Conservation (phyloP, 2,113 vertebrate genomes). For the Gadus chalcogrammus region DNA sequence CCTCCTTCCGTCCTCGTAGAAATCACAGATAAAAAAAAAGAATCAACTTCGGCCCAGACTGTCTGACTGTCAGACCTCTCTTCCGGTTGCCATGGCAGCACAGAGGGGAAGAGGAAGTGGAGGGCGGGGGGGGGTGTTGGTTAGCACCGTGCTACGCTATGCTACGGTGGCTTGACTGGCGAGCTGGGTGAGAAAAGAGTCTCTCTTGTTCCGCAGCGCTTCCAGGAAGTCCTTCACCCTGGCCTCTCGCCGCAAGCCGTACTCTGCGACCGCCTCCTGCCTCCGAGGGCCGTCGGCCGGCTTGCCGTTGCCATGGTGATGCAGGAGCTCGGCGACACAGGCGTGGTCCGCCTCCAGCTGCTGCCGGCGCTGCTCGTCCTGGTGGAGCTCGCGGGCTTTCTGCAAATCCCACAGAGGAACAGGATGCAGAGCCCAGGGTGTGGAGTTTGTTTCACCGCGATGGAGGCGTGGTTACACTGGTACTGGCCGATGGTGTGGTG, state of each 20-base stretch:
- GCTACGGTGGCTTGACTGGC: conserved; percentile 54
- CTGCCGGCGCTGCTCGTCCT: conserved; percentile 77
- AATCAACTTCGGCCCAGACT: conserved; percentile 19
- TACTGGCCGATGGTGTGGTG: conserved; percentile 91
- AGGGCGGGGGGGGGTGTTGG: conserved; percentile 3
- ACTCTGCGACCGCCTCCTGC: conserved; percentile 76
- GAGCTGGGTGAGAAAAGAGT: conserved; percentile 74
- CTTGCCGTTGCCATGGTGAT: conserved; percentile 73
- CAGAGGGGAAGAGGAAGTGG: conserved; percentile 10
- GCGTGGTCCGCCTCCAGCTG: conserved; percentile 86
- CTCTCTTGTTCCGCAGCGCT: conserved; percentile 85
- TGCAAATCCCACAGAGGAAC: conserved; percentile 51
- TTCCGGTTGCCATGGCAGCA: conserved; percentile 37
- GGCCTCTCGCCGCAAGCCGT: conserved; percentile 78
- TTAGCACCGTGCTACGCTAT: conserved; percentile 45
- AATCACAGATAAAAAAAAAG: conserved; percentile 51
- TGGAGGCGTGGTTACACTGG: conserved; percentile 84
- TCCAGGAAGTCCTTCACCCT: conserved; percentile 84
- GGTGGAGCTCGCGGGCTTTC: conserved; percentile 88
- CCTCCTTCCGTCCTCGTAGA: conserved; percentile 36
- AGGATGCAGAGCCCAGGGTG: not conserved
- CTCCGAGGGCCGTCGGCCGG: conserved; percentile 66
- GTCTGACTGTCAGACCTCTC: conserved; percentile 4
- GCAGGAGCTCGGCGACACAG: conserved; percentile 79
- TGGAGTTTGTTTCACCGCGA: conserved; percentile 76